Evolutionary conservation across 2,888 invertebrate genomes (phyloP), one percentile per base, ranked within the genome.

Genomic region (Orthosia cruda): DNA sequence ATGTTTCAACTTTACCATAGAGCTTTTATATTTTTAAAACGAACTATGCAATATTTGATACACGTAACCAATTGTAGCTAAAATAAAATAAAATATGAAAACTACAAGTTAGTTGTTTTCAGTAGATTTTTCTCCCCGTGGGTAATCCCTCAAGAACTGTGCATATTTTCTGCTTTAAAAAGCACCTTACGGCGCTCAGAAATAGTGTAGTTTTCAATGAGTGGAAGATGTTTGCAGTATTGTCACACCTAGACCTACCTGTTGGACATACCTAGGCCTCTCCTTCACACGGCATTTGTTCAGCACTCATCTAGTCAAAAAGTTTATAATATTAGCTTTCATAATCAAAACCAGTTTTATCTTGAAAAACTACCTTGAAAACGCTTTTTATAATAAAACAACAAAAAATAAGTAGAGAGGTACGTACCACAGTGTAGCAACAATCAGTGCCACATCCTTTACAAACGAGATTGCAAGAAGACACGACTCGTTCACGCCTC

Each of bases 401-500:
- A 32, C 4, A 47, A 55, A 59, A 65, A 55, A 20, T 40, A 40
- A 32, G 5, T 40, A 40, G 9, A 9, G 0, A 40, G 9, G 40
- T 40, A 5, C 20, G 40, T 40, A 5, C 20, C 40, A 26, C 47
- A 74, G 18, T 12, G 12, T 71, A 47, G 55, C 54, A 32, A 72
- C 61, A 72, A 74, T 67, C 63, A 66, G 54, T 68, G 26, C 26
- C 16, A 55, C 62, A 76, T 73, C 71, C 55, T 64, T 64, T 45
- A 62, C 59, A 61, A 69, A 63, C 75, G 64, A 69, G 80, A 77
- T 83, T 69, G 81, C 73, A 82, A 80, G 79, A 23, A 61, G 81
- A 81, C 76, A 65, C 63, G 78, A 80, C 71, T 71, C 62, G 72
- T 86, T 88, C 83, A 84, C 84, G 88, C 70, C 66, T 83, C 83